Percentiles rank a stretch among this genome's conserved stretches.
phyloP scores from a whole-genome alignment of 1,140 invertebrate species.

The Mizuhopecten yessoensis region DNA sequence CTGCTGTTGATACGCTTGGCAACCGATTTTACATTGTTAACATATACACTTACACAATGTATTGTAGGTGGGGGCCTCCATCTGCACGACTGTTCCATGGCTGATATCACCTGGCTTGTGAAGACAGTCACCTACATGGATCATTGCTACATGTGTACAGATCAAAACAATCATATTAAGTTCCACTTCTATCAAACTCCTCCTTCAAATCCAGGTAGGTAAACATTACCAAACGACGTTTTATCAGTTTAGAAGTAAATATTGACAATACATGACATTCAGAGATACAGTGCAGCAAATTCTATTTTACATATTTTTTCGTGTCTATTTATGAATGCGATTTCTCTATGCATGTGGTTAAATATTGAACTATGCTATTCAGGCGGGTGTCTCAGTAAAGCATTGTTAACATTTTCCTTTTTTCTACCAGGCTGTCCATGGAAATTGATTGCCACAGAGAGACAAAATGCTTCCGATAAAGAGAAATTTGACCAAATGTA shows the following conservation, averaged over 20 bases:
- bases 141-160: slow-evolving; percentile 88
- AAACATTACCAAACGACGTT: not conserved
- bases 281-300: too few relatives aligned
- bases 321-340: too few relatives aligned
- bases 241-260: too few relatives aligned
- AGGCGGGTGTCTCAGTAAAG: too few relatives aligned
- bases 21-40: too few relatives aligned
- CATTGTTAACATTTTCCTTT: not conserved
- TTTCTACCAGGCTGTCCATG: slow-evolving; percentile 84
- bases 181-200: slow-evolving; percentile 70
- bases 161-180: slow-evolving; percentile 76
- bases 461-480: slow-evolving; percentile 82
- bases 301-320: too few relatives aligned
- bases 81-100: slow-evolving; percentile 88
- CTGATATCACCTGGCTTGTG: slow-evolving; percentile 88
- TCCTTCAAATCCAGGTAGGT: slow-evolving; percentile 70
- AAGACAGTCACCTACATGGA: slow-evolving; percentile 88
- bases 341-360: too few relatives aligned
- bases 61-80: slow-evolving; percentile 89
- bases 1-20: too few relatives aligned
- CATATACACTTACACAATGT: not conserved
- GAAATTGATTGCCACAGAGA: slow-evolving; percentile 85
- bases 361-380: too few relatives aligned
- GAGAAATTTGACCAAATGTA: slow-evolving; percentile 85
- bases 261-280: too few relatives aligned